These are phyloP conservation scores for Pollicipes pollicipes DNA, from an alignment of 1,140 invertebrate genomes.

Conservation along the genomic window DNA sequence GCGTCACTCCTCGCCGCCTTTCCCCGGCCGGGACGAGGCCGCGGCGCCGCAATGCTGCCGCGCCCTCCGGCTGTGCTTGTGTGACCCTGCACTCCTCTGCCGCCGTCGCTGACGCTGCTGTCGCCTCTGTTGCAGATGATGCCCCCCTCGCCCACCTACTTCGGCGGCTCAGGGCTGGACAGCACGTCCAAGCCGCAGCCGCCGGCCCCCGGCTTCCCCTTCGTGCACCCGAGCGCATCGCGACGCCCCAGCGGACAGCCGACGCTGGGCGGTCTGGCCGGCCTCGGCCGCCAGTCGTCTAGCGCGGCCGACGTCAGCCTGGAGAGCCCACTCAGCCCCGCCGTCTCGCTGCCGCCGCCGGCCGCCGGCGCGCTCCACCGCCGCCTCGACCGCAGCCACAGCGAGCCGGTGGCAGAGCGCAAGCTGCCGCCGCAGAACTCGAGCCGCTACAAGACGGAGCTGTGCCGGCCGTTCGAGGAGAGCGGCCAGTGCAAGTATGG, in stretches of 20 bases:
- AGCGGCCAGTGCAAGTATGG: slow-evolving; percentile 92
- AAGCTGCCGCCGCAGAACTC: neutral
- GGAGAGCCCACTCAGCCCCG: neutral
- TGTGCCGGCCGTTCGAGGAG: slow-evolving; percentile 90
- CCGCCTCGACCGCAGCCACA: slow-evolving; percentile 59
- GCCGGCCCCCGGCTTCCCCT: neutral
- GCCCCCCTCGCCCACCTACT: neutral
- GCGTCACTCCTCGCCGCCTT: too few relatives aligned
- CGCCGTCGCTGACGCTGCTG: neutral
- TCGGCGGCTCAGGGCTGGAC: slow-evolving; percentile 1
- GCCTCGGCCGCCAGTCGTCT: neutral
- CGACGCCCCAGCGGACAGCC: neutral
- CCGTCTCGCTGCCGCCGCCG: neutral
- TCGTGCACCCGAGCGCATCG: neutral
- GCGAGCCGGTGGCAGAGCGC: slow-evolving; percentile 38
- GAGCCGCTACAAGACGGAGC: slow-evolving; percentile 91
- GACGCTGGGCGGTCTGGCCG: too few relatives aligned
- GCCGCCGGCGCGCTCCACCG: slow-evolving; percentile 35
- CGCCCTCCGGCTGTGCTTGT: too few relatives aligned
- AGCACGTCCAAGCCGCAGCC: neutral
- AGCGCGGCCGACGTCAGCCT: neutral
- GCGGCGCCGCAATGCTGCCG: too few relatives aligned
- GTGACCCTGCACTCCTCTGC: neutral
- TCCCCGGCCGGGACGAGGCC: too few relatives aligned
- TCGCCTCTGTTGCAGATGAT: neutral